These are phyloP conservation scores for Oryctolagus cuniculus DNA, from an alignment of 2,113 vertebrate genomes.

Conservation along the genomic window DNA sequence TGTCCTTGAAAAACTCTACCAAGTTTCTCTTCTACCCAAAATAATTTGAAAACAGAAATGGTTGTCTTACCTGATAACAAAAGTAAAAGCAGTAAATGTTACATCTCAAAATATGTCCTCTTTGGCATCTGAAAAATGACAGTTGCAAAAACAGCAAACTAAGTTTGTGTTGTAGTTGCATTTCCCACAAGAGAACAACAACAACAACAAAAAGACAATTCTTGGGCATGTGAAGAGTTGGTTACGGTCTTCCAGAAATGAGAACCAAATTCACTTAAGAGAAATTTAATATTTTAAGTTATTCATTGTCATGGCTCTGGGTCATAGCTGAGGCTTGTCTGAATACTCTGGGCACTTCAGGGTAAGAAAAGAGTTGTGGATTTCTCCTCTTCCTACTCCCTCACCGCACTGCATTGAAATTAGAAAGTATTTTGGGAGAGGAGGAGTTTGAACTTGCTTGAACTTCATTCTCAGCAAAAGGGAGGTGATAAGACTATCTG, in stretches of 20 bases:
- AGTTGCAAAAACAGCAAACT: background rate
- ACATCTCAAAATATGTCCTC: background rate
- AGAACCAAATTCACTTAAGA: constrained; percentile 14
- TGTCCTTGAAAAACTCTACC: constrained; percentile 1
- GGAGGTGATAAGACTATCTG: background rate
- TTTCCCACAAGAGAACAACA: background rate
- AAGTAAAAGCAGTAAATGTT: background rate
- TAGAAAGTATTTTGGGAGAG: background rate
- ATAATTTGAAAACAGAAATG: background rate
- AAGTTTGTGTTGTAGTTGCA: constrained; percentile 8
- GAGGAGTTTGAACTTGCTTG: background rate
- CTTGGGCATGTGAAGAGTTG: background rate
- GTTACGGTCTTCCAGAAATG: constrained; percentile 43
- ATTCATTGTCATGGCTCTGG: background rate
- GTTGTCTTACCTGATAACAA: background rate
- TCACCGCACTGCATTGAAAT: background rate
- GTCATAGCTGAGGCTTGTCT: background rate
- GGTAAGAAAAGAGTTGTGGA: background rate
- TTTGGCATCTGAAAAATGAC: background rate
- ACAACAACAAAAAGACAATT: background rate
- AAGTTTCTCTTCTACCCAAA: constrained; percentile 21
- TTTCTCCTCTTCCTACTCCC: background rate
- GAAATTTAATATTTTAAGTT: constrained; percentile 46
- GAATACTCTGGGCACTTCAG: background rate
- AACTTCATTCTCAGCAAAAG: background rate